Percentiles rank a stretch among this genome's conserved stretches.
phyloP scores from a whole-genome alignment of 2,113 vertebrate genomes.

The Phalacrocorax carbo region DNA sequence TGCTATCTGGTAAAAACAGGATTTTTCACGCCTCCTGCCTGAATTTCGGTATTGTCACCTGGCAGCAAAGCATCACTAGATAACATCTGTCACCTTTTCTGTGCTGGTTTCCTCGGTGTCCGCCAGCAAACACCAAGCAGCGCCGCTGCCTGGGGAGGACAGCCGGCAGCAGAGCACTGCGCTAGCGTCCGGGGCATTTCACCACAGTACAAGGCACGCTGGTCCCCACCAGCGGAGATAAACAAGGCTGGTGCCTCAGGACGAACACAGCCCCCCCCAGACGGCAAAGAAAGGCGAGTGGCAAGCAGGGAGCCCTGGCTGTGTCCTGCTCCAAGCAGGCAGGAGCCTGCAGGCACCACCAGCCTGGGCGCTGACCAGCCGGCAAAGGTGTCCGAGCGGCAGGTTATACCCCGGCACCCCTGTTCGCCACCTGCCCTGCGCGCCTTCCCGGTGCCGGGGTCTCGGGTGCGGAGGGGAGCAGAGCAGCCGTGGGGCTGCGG shows the following conservation, averaged over 20 bases:
- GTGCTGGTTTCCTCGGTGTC: not conserved
- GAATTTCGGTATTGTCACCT: not conserved
- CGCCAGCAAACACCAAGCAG: accelerated
- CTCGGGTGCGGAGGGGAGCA: accelerated
- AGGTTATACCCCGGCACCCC: accelerated
- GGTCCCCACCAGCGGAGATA: accelerated
- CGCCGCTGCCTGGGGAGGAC: accelerated
- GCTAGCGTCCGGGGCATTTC: accelerated
- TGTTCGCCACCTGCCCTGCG: accelerated
- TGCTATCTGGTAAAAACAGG: not conserved
- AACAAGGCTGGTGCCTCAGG: not conserved
- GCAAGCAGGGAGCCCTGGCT: not conserved
- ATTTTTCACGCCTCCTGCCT: not conserved
- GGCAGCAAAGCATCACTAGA: not conserved
- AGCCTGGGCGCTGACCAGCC: not conserved
- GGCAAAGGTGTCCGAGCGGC: accelerated
- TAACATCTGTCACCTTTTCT: not conserved
- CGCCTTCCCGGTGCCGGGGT: accelerated
- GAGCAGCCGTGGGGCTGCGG: accelerated
- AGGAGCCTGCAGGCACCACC: not conserved
- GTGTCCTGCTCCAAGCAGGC: not conserved
- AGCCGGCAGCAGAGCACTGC: accelerated
- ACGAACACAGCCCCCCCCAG: not conserved
- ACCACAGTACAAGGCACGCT: accelerated
- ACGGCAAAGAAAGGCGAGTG: accelerated